Evolutionary conservation across 1,140 invertebrate genomes (phyloP), one percentile per base, ranked within the genome.

Genomic region (Microplitis demolitor): DNA sequence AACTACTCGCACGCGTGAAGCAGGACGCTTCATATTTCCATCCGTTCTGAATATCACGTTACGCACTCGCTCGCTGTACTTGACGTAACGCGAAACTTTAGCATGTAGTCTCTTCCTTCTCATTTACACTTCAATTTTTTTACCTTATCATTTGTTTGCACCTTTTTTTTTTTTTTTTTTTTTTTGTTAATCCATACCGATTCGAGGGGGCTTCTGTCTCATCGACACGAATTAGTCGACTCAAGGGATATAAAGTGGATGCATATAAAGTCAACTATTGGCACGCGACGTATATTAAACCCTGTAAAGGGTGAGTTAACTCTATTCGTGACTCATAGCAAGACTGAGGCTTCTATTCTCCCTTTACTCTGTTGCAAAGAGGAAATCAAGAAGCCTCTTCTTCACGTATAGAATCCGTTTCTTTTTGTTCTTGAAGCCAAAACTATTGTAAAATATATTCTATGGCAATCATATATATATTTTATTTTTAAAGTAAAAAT

Each of bases 71-170:
- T 45, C 6, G 2, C 37, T 11, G 39, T 45, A 45, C 68, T 72
- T 69, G 72, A 71, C 66, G 74, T 72, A 72, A 75, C 50, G 71
- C 62, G 70, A 75, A 63, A 72, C 71, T 58, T 39, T 54, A 72
- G 51, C 63, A 33, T 51, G 14, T 60, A 54, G 39, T 61, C 34
- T 45, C 35, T 39, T 35, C 14, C 34, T 37, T 45, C 39, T 11
- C 39, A 45, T 45, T 45, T 11, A 11, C 39, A 60, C 35, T 60
- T 24, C 35, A 45, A 34, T 58, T 71, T 61, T 45, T 66, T 72
- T 33, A 3, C 51, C 58, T 61, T 33, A 45, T 8, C 34, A 54
- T 66, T 45, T 56, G 13, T 45, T 33, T 34, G 50, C 34, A 9
- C 31, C 60, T 60, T 33, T 51, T 34, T 53, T 71, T 16, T 9